Evolutionary conservation across 2,888 invertebrate species (phyloP).

Genomic region (Acanthosepion esculentum): DNA sequence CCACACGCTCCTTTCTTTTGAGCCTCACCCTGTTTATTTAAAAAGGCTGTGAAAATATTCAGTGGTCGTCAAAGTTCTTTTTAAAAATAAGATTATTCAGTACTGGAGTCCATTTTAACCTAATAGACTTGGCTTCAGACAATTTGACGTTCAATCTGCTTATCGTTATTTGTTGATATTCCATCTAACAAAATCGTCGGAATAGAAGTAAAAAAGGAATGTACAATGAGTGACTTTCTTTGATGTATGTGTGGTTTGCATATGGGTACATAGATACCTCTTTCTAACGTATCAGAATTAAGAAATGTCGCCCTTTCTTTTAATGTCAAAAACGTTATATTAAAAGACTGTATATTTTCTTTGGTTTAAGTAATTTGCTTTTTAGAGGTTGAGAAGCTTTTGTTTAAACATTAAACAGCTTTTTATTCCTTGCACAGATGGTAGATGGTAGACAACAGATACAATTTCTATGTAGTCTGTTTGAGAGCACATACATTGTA

Average conservation of each 20-base stretch:
- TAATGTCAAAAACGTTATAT: not conserved
- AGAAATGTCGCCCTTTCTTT: not conserved
- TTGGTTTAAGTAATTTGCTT: not conserved
- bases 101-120: slow-evolving; percentile 18
- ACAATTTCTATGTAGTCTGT: not conserved
- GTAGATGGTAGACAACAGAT: not conserved
- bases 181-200: not conserved
- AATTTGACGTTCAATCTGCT: not conserved
- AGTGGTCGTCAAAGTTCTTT: not conserved
- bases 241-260: slow-evolving; percentile 3
- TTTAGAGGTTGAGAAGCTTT: not conserved
- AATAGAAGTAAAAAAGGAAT: not conserved
- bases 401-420: not conserved
- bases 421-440: not conserved
- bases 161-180: slow-evolving; percentile 6
- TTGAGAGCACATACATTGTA: not conserved
- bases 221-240: not conserved
- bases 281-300: slow-evolving; percentile 8
- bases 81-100: not conserved
- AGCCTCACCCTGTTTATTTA: not conserved
- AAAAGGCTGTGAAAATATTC: slow-evolving; percentile 11
- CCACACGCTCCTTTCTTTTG: not conserved
- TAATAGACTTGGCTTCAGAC: not conserved
- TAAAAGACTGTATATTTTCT: slow-evolving; percentile 33
- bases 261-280: not conserved